Conservation (phyloP, 1,140 invertebrate species). For the Calycopis cecrops region DNA sequence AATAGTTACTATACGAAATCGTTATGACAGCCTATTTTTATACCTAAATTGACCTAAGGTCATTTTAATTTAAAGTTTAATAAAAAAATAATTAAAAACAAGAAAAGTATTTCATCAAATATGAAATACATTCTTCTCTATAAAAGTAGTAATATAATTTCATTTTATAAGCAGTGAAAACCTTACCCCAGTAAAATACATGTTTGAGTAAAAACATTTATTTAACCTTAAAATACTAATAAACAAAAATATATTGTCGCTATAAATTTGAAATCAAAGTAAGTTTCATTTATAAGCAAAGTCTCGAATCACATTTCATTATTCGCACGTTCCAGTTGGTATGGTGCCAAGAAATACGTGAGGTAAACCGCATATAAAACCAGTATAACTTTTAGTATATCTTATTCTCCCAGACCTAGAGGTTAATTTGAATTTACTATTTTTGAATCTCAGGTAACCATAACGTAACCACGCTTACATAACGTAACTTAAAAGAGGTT, state of each 20-base stretch:
- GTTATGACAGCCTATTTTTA: too few species aligned
- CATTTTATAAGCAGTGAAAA: too few species aligned
- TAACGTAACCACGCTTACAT: too few species aligned
- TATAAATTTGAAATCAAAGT: constrained; percentile 10
- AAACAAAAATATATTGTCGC: neutral
- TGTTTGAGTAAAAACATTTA: neutral
- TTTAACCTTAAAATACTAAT: neutral
- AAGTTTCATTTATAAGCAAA: constrained; percentile 9
- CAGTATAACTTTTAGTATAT: constrained; percentile 8
- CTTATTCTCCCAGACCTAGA: neutral
- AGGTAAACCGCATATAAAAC: constrained; percentile 8
- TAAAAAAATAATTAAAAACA: too few species aligned
- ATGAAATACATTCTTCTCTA: too few species aligned
- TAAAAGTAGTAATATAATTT: too few species aligned
- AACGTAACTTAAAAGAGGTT: too few species aligned
- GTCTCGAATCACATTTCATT: constrained; percentile 12
- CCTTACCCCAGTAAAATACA: too few species aligned
- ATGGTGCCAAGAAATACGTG: constrained; percentile 8
- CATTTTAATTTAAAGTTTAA: too few species aligned
- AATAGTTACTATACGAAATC: too few species aligned
- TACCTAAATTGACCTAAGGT: too few species aligned
- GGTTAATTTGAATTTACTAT: constrained; percentile 8
- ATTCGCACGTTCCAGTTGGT: constrained; percentile 8
- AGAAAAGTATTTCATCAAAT: too few species aligned
- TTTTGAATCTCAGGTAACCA: neutral